A percentile compares a stretch with the other conserved stretches of the same genome.
phyloP scores from a whole-genome alignment of 2,888 invertebrate genomes.

The Allacma fusca region DNA sequence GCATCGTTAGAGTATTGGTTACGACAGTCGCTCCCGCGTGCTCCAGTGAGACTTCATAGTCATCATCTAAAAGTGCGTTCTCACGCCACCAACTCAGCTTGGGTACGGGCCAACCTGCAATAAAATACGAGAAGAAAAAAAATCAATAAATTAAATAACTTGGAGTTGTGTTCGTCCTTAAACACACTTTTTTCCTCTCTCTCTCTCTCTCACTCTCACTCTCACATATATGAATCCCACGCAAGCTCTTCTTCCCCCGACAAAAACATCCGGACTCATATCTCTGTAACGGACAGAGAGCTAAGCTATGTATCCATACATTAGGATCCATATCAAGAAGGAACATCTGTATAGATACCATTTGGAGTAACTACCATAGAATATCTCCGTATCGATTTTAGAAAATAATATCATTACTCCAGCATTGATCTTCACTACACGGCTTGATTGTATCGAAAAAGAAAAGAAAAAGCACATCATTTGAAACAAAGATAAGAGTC shows the following conservation, averaged over 20 bases:
- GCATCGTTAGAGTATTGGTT: conserved; percentile 74
- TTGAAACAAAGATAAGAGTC: conserved; percentile 9
- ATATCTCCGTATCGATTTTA: not conserved
- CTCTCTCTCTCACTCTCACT: no score
- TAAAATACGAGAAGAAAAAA: not conserved
- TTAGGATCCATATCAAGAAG: no score
- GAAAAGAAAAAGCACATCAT: conserved; percentile 5
- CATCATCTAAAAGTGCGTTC: conserved; percentile 75
- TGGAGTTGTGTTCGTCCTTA: not conserved
- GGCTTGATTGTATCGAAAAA: not conserved
- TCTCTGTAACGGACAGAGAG: no score
- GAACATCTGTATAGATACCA: no score
- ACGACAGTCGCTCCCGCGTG: conserved; percentile 66
- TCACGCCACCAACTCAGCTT: conserved; percentile 82
- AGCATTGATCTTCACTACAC: conserved; percentile 5
- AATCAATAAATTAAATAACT: conserved; percentile 4
- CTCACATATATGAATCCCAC: no score
- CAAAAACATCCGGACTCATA: no score
- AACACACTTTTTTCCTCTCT: no score
- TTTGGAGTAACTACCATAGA: no score
- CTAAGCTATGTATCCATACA: no score
- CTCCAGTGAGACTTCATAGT: conserved; percentile 73
- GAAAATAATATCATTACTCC: not conserved
- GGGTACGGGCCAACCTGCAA: conserved; percentile 76
- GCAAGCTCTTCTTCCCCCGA: no score